These are phyloP conservation scores for Rhabdomys pumilio DNA, from an alignment of 2,797 vertebrate species.

Conservation along the genomic window DNA sequence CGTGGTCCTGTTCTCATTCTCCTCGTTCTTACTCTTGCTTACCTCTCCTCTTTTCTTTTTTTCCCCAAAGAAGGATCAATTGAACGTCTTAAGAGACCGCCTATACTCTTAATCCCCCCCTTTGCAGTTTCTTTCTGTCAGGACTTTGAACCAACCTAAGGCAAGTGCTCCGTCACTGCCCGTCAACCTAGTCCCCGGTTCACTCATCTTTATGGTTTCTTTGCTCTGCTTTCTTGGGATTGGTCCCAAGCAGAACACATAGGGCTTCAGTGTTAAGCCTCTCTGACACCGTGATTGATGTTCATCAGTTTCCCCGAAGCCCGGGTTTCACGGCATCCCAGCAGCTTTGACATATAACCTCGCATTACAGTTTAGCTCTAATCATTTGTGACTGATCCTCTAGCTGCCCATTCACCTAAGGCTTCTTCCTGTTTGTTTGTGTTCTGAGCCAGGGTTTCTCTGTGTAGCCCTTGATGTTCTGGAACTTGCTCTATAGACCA, in stretches of 20 bases:
- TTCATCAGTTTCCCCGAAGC: not conserved
- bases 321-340: not conserved
- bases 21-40: fast-evolving
- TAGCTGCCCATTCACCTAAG: not conserved
- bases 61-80: fast-evolving
- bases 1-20: fast-evolving
- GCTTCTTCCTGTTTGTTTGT: not conserved
- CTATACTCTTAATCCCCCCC: not conserved
- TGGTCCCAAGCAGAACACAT: slow-evolving; percentile 2
- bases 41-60: fast-evolving
- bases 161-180: not conserved
- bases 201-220: slow-evolving; percentile 59
- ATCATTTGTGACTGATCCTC: not conserved
- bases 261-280: slow-evolving; percentile 43
- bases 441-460: not conserved
- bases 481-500: too few relatives aligned
- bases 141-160: not conserved
- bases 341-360: not conserved
- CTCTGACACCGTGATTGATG: not conserved
- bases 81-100: not conserved
- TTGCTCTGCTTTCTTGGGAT: slow-evolving; percentile 49
- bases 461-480: not conserved
- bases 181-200: not conserved
- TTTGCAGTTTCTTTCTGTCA: not conserved
- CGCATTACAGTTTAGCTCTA: not conserved